Base-by-base conservation (phyloP, 2,888 invertebrate species). In the Acronicta psi region DNA sequence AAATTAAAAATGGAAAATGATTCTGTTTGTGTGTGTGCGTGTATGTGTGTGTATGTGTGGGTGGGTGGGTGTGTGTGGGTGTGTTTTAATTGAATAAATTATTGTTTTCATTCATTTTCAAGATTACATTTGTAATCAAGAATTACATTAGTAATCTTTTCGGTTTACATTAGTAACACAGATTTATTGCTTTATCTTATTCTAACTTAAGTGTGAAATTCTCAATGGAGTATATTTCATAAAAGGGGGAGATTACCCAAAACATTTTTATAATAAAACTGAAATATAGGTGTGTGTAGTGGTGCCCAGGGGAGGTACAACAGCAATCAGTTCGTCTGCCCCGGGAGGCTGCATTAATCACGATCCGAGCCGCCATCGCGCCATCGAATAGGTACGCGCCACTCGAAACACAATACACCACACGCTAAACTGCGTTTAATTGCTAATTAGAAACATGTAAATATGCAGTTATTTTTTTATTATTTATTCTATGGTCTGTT, bases 301-400 rank as follows among this genome's bases (percentile, higher is more conserved):
- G 65, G 61, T 70, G 68, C 80, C 81, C 78, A 20, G 44, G 74
- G 82, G 87, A 82, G 80, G 70, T 60, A 46, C 79, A 69, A 77
- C 84, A 77, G 85, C 88, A 88, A 88, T 88, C 89, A 89, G 85
- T 84, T 81, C 75, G 80, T 77, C 69, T 74, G 81, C 79, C 89
- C 82, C 87, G 66, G 68, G 87, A 84, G 88, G 82, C 79, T 77
- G 83, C 86, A 84, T 86, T 89, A 89, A 89, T 88, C 88, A 90
- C 82, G 80, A 81, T 66, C 63, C 61, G 63, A 62, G 73, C 70
- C 68, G 62, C 68, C 69, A 57, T 46, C 61, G 64, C 60, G 53
- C 66, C 54, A 44, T 49, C 43, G 53, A 69, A 49, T 55, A 50
- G 61, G 68, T 29, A 29, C 69, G 66, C 66, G 47, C 64, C 68